These are phyloP conservation scores for Zaprionus ghesquierei DNA, from an alignment of 1,140 invertebrate species.

Conservation along the genomic window DNA sequence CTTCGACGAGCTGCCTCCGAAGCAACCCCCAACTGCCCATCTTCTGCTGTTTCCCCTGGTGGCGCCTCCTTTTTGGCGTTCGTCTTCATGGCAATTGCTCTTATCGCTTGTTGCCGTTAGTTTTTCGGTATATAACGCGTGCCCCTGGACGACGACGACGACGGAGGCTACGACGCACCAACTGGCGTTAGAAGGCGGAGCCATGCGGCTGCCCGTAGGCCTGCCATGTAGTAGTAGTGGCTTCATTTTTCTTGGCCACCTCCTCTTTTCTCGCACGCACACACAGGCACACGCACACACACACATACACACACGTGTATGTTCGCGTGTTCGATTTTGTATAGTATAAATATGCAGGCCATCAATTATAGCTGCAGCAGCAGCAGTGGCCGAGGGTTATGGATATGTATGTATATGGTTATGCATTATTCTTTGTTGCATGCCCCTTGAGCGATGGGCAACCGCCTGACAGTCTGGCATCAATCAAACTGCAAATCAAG, in stretches of 20 bases:
- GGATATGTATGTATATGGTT: conserved; percentile 12
- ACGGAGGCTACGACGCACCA: conserved; percentile 43
- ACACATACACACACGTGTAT: neutral
- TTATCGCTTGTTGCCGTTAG: conserved; percentile 63
- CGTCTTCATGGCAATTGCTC: conserved; percentile 58
- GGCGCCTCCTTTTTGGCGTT: conserved; percentile 31
- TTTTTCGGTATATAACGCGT: conserved; percentile 72
- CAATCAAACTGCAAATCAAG: conserved; percentile 67
- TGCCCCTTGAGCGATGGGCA: conserved; percentile 23
- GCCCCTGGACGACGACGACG: conserved; percentile 30
- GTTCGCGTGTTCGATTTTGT: conserved; percentile 38
- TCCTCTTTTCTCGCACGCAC: conserved; percentile 8
- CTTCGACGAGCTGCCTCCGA: conserved; percentile 3
- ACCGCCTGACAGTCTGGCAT: conserved; percentile 27
- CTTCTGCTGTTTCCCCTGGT: neutral
- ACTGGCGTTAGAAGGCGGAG: conserved; percentile 67
- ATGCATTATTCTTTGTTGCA: conserved; percentile 11
- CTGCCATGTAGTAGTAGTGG: conserved; percentile 4
- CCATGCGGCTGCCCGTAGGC: conserved; percentile 39
- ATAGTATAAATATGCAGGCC: conserved; percentile 53
- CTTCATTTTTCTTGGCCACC: conserved; percentile 15
- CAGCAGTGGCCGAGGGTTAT: neutral
- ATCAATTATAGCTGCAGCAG: conserved; percentile 67
- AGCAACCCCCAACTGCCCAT: too few relatives aligned
- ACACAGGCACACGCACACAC: neutral